Evolutionary conservation across 2,888 invertebrate species (phyloP).

Genomic region (Smittia sp.): DNA sequence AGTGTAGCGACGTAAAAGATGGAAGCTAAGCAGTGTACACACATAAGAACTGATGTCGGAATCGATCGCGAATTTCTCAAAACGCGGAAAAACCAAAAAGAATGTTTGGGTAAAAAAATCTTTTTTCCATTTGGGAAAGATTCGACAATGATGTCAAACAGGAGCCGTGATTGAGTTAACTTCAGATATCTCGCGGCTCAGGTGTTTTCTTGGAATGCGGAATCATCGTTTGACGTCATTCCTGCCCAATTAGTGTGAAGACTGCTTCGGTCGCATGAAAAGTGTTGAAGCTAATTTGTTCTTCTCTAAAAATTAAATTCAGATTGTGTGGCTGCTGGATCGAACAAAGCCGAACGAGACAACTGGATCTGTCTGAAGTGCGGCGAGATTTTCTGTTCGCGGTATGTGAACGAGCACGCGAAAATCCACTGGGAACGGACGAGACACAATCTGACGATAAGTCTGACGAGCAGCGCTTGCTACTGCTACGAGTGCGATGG

Average conservation of each 20-base stretch:
- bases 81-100: background rate
- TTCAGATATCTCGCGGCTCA: too few relatives aligned
- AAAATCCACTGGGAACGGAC: slow-evolving; percentile 63
- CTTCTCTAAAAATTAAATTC: too few relatives aligned
- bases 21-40: slow-evolving; percentile 17
- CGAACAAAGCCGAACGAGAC: background rate
- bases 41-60: slow-evolving; percentile 13
- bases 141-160: background rate
- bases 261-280: too few relatives aligned
- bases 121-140: background rate
- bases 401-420: slow-evolving; percentile 74
- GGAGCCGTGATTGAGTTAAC: background rate
- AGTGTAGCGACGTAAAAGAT: background rate
- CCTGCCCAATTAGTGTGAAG: too few relatives aligned
- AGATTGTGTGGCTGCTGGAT: slow-evolving; percentile 15
- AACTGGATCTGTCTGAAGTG: slow-evolving; percentile 75
- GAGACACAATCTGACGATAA: slow-evolving; percentile 72
- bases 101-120: slow-evolving; percentile 35
- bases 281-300: too few relatives aligned
- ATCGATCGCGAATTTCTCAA: slow-evolving; percentile 17
- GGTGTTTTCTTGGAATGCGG: too few relatives aligned
- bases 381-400: slow-evolving; percentile 71
- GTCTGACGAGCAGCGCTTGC: slow-evolving; percentile 69
- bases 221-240: background rate
- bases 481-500: slow-evolving; percentile 83